Evolutionary conservation across 2,113 vertebrate species (phyloP).

Genomic region (Ammospiza nelsoni): DNA sequence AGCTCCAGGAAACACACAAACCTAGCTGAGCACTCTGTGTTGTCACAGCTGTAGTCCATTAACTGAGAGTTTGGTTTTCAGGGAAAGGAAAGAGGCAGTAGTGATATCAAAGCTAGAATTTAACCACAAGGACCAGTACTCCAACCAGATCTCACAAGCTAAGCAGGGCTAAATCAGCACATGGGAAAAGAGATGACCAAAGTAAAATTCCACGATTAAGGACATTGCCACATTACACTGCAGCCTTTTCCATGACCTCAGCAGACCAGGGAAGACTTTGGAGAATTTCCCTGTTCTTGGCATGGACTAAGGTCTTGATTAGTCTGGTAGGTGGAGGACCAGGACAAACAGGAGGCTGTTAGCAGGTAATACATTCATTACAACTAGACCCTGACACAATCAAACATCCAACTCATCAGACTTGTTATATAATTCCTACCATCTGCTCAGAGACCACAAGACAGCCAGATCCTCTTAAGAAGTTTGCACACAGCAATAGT

Average conservation of each 20-base stretch:
- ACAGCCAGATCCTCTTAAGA: not conserved
- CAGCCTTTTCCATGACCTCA: not conserved
- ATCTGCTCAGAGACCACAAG: not conserved
- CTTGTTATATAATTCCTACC: not conserved
- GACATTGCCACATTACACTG: not conserved
- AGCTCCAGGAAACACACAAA: not conserved
- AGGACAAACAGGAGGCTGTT: not conserved
- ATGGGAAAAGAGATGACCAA: not conserved
- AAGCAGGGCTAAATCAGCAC: not conserved
- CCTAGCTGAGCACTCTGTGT: not conserved
- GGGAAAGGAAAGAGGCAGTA: not conserved
- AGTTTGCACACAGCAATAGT: not conserved
- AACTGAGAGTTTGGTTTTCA: not conserved
- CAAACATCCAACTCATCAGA: not conserved
- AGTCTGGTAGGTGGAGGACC: not conserved
- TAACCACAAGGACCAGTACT: not conserved
- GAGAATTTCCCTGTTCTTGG: not conserved
- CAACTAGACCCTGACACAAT: not conserved
- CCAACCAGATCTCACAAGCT: not conserved
- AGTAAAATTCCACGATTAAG: not conserved
- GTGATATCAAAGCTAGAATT: not conserved
- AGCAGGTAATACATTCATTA: not conserved
- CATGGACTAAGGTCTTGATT: not conserved
- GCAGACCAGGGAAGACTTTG: not conserved
- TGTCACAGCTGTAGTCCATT: conserved; percentile 3